Evolutionary conservation across 1,140 invertebrate genomes (phyloP).

Genomic region (Colletes latitarsis): DNA sequence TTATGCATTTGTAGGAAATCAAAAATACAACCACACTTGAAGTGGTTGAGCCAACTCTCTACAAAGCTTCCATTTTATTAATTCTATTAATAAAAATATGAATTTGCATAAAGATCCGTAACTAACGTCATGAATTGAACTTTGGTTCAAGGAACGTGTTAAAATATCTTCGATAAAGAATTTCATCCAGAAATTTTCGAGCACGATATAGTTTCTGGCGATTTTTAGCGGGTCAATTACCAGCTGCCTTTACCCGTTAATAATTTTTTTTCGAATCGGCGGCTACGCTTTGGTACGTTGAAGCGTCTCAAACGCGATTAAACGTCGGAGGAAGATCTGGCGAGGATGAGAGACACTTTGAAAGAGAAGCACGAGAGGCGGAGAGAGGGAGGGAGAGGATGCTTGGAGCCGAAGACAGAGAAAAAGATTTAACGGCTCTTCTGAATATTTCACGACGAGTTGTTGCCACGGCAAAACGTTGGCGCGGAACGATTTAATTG

Average conservation of each 20-base stretch:
- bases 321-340: neutral
- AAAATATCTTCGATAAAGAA: too few relatives aligned
- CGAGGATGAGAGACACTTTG: neutral
- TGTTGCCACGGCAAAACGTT: slow-evolving; percentile 47
- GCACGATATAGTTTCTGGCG: too few relatives aligned
- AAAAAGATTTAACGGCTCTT: slow-evolving; percentile 60
- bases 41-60: too few relatives aligned
- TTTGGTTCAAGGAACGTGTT: too few relatives aligned
- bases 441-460: slow-evolving; percentile 56
- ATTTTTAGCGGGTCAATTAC: too few relatives aligned
- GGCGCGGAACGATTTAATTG: slow-evolving; percentile 60
- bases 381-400: neutral
- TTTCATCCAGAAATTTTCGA: too few relatives aligned
- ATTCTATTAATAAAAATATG: too few relatives aligned
- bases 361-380: neutral
- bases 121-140: too few relatives aligned
- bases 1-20: too few relatives aligned
- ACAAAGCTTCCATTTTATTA: too few relatives aligned
- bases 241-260: slow-evolving; percentile 12
- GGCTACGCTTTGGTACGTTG: slow-evolving; percentile 5
- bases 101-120: too few relatives aligned
- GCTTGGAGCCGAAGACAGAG: slow-evolving; percentile 30
- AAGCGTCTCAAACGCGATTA: slow-evolving; percentile 15
- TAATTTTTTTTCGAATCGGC: slow-evolving; percentile 24
- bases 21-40: too few relatives aligned